Evolutionary conservation across 2,888 invertebrate genomes (phyloP), one percentile per base, ranked within the genome.

Genomic region (Pyrocoelia pectoralis): DNA sequence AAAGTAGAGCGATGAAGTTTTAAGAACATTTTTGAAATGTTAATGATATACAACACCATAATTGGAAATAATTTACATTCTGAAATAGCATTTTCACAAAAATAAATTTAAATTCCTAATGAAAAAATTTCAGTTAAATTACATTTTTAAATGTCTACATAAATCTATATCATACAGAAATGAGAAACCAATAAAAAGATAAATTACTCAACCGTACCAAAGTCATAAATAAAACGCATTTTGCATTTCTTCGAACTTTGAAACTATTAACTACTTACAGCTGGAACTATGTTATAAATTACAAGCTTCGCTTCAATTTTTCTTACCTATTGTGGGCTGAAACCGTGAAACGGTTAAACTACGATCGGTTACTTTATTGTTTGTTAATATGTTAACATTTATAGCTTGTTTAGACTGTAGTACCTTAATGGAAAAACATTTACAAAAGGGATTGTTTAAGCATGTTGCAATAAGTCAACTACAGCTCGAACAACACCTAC

Each of bases 41-140:
- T 46, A 46, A 46, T 46, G 46, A 46, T 17, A 17, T 33, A 33
- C 33, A 33, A 33, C 10, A 10, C 46, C 46, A 17, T 17, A 46
- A 46, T 17, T 17, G 46, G 18, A 51, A 61, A 56, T 54, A 55
- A 61, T 56, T 61, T 61, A 41, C 51, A 61, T 55, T 17, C 55
- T 15, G 43, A 50, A 48, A 48, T 54, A 60, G 48, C 48, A 60
- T 53, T 24, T 33, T 19, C 29, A 48, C 50, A 33, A 33, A 46
- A 46, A 46, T 17, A 46, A 46, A 46, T 17, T 33, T 33, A 46
- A 18, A 18, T 46, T 46, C 17, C 6, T 6, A n/a, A 8, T 17
- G 43, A 17, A 18, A 46, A 17, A 17, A 15, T 46, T 46, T 46
- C 9, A 46, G 10, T 18, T 3, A 46, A 18, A 46, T 14, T 46